Conservation (phyloP, 2,797 vertebrate genomes). For the Acanthurus tractus region DNA sequence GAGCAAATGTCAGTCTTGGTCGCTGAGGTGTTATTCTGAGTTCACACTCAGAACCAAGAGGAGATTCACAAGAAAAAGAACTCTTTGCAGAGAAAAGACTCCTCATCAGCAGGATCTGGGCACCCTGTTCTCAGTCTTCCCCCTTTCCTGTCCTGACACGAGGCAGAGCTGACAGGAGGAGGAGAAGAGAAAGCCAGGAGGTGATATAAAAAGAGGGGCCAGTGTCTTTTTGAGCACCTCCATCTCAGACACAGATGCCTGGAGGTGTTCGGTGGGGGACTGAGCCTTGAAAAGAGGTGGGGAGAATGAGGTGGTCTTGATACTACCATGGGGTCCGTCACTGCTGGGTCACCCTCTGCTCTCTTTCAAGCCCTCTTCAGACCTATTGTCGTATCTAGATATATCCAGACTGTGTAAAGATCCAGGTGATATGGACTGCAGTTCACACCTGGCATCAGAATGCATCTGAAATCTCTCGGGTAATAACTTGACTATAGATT, state of each 20-base stretch:
- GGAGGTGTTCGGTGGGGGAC: slow-evolving; percentile 37
- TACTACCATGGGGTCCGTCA: slow-evolving; percentile 53
- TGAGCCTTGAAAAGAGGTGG: slow-evolving; percentile 48
- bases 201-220: slow-evolving; percentile 72
- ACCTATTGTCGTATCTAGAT: slow-evolving; percentile 47
- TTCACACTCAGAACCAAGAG: slow-evolving; percentile 58
- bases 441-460: slow-evolving; percentile 73
- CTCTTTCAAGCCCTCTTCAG: slow-evolving; percentile 59
- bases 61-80: slow-evolving; percentile 48
- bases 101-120: slow-evolving; percentile 50
- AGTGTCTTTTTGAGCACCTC: slow-evolving; percentile 63
- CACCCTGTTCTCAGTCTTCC: slow-evolving; percentile 52
- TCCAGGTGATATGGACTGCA: slow-evolving; percentile 49
- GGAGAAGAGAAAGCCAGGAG: slow-evolving; percentile 66
- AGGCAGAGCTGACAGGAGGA: slow-evolving; percentile 73
- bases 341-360: slow-evolving; percentile 60
- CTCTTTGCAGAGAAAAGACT: slow-evolving; percentile 57
- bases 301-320: slow-evolving; percentile 55
- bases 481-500: slow-evolving; percentile 31
- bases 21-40: slow-evolving; percentile 68
- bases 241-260: slow-evolving; percentile 42
- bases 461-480: slow-evolving; percentile 48
- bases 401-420: slow-evolving; percentile 40
- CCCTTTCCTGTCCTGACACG: slow-evolving; percentile 66
- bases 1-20: slow-evolving; percentile 68